Conservation (phyloP, 1,140 invertebrate genomes). For the Cotesia glomerata region DNA sequence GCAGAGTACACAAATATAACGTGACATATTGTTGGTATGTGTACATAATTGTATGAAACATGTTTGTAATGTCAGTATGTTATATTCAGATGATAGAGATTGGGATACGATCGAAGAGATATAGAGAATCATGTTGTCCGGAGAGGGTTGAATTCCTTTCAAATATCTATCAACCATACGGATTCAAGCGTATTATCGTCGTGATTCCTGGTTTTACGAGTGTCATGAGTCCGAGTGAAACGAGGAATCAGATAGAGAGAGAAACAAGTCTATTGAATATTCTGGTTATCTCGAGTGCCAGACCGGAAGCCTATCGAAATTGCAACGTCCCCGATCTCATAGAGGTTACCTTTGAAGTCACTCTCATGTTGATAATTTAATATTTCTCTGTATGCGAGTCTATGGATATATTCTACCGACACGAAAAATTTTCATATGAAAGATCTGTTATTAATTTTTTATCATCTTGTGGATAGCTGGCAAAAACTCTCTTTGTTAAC, state of each 20-base stretch:
- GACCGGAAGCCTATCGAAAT: constrained; percentile 11
- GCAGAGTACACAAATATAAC: background rate
- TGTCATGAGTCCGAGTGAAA: background rate
- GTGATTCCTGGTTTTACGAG: background rate
- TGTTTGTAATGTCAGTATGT: background rate
- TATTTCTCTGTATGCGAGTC: constrained; percentile 1
- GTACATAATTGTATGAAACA: background rate
- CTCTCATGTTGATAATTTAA: background rate
- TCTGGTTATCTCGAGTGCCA: constrained; percentile 13
- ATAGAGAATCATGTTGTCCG: background rate
- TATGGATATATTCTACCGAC: too few relatives aligned
- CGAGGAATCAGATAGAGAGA: background rate
- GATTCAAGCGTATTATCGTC: background rate
- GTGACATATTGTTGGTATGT: background rate
- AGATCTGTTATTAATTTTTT: too few relatives aligned
- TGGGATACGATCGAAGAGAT: background rate
- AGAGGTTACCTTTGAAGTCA: constrained; percentile 8
- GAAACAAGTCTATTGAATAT: background rate
- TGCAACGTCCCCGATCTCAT: constrained; percentile 4
- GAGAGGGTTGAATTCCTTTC: constrained; percentile 1
- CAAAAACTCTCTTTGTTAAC: too few relatives aligned
- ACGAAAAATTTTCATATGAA: too few relatives aligned
- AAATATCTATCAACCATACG: constrained; percentile 5
- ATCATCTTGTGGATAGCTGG: too few relatives aligned
- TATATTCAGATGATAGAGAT: background rate